Percentiles rank a stretch among this genome's conserved stretches.
phyloP scores from a whole-genome alignment of 2,113 vertebrate genomes.

The Bufo bufo region DNA sequence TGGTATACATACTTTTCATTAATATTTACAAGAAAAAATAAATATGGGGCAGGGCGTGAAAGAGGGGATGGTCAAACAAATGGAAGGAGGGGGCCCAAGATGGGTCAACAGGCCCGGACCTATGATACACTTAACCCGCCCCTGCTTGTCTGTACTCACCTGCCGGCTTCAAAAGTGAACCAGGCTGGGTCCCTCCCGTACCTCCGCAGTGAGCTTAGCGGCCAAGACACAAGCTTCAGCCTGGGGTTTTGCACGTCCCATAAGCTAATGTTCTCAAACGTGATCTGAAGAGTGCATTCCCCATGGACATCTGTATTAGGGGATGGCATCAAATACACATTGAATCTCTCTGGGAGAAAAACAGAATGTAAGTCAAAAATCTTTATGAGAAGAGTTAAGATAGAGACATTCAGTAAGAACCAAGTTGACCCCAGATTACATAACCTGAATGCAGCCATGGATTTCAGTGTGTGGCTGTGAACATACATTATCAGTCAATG shows the following conservation, averaged over 20 bases:
- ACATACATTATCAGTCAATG: too few relatives aligned
- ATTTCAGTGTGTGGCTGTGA: too few relatives aligned
- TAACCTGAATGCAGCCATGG: background rate
- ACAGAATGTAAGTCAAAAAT: constrained; percentile 77
- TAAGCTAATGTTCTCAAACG: constrained; percentile 81
- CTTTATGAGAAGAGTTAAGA: constrained; percentile 59
- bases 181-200: constrained; percentile 81
- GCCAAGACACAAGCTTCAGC: constrained; percentile 82
- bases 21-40: too few relatives aligned
- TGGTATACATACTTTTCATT: too few relatives aligned
- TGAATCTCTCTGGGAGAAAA: constrained; percentile 86
- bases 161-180: constrained; percentile 87
- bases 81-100: too few relatives aligned
- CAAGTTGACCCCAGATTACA: background rate
- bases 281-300: constrained; percentile 86
- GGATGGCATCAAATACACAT: constrained; percentile 86
- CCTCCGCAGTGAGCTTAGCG: constrained; percentile 78
- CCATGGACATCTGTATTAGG: constrained; percentile 85
- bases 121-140: too few relatives aligned
- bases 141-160: constrained; percentile 67
- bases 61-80: too few relatives aligned
- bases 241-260: constrained; percentile 82
- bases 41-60: too few relatives aligned
- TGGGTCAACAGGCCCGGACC: too few relatives aligned
- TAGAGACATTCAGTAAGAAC: background rate